Conservation (phyloP, 2,797 vertebrate species). For the Anomalospiza imberbis region DNA sequence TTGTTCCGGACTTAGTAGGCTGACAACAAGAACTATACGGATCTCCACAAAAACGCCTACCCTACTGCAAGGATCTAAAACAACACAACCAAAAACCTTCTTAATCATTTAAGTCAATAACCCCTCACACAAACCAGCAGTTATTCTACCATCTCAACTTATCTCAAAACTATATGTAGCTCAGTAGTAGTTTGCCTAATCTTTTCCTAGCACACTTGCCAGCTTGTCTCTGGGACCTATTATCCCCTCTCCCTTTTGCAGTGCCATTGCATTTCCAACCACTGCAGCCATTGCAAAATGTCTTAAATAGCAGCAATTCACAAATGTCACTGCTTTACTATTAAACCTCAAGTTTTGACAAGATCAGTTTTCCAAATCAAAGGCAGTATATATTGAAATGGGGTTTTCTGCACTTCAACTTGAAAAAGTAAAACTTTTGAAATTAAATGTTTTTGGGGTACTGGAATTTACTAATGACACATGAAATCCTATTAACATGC, state of each 20-base stretch:
- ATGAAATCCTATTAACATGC: not conserved
- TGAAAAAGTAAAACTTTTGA: not conserved
- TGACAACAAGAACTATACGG: not conserved
- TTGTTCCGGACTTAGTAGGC: not conserved
- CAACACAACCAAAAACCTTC: not conserved
- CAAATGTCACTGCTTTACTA: not conserved
- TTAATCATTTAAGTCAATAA: not conserved
- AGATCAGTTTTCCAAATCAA: not conserved
- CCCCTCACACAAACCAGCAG: not conserved
- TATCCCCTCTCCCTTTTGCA: not conserved
- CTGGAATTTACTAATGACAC: not conserved
- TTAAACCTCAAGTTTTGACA: not conserved
- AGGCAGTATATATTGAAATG: rapidly evolving
- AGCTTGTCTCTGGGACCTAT: not conserved
- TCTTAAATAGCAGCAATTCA: not conserved
- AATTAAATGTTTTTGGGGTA: not conserved
- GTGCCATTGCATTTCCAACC: not conserved
- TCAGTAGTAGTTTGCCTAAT: not conserved
- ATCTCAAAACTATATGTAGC: not conserved
- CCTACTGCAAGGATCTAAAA: not conserved
- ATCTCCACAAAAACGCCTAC: not conserved
- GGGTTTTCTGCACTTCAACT: not conserved
- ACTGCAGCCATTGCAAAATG: not conserved
- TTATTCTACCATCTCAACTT: not conserved
- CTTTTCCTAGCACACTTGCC: not conserved